Evolutionary conservation across 2,888 invertebrate genomes (phyloP), one percentile per base, ranked within the genome.

Genomic region (Drosophila pseudotakahashii): DNA sequence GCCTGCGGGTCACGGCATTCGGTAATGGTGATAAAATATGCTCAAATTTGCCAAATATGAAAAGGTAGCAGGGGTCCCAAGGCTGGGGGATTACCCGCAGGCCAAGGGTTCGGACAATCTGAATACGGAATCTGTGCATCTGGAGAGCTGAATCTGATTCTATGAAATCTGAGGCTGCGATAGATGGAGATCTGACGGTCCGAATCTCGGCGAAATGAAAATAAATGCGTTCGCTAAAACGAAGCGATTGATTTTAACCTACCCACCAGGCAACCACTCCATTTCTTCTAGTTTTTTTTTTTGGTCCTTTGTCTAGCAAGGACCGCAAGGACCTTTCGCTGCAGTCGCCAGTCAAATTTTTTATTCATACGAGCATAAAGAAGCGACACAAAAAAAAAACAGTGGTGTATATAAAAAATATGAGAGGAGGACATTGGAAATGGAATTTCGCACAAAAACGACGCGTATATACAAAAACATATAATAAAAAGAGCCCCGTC

Each of bases 171-270:
- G 44, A 45, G 44, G 44, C 44, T 23, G 34, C 11, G 34, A 11
- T 26, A 48, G 48, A 37, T n/a, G 16, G n/a, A 78, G 79, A 82
- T 82, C 77, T 76, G 82, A 79, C 74, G 71, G 50, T 55, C 48
- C 62, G 53, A 88, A 88, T 89, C 87, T 85, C 86, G 52, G 81
- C 73, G 70, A 81, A 82, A 91, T 91, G 89, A 88, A 91, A 88
- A 91, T 90, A 90, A 91, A 91, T 91, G 90, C 76, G 78, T 84
- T 81, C 80, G 85, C 89, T 90, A 86, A 89, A 90, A 86, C 78
- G 88, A 87, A 79, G 78, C 91, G 91, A 91, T 91, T 91, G 91
- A 92, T 91, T 92, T 90, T 88, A 75, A 48, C 51, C 62, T 61
- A 48, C 48, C 48, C 48, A 48, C 32, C 47, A 30, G 13, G 2